phyloP scores from a whole-genome alignment of 1,140 invertebrate genomes.

The Pinna nobilis region DNA sequence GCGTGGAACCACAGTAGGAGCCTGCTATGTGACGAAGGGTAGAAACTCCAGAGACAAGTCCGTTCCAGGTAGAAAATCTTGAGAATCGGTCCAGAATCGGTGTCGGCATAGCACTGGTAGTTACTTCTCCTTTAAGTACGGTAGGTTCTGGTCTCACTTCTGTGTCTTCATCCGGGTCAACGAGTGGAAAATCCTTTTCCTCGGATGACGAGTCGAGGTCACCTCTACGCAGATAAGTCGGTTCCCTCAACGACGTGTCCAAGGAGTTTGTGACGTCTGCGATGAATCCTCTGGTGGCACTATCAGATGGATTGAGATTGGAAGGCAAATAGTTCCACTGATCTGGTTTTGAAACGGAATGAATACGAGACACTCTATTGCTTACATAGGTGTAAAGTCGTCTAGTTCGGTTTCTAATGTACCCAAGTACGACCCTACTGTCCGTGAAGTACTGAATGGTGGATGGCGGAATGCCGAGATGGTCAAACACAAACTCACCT shows the following conservation, averaged over 20 bases:
- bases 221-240: no score
- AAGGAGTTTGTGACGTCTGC: no score
- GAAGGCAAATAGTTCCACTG: constrained; percentile 35
- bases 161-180: not conserved
- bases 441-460: constrained; percentile 20
- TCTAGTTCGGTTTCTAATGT: constrained; percentile 13
- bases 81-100: no score
- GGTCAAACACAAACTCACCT: not conserved
- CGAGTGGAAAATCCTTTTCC: no score
- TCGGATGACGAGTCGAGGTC: no score
- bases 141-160: constrained; percentile 18
- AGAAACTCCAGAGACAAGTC: no score
- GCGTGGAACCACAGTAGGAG: not conserved
- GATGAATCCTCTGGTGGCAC: constrained; percentile 23
- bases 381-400: constrained; percentile 35
- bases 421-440: constrained; percentile 31
- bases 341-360: constrained; percentile 6
- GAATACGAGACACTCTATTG: constrained; percentile 29
- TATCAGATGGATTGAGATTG: constrained; percentile 29
- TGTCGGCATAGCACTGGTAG: no score
- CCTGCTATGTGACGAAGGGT: not conserved
- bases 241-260: no score
- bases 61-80: no score
- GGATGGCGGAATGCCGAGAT: constrained; percentile 9
- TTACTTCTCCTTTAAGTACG: no score